A percentile compares a stretch with the other conserved stretches of the same genome.
These are phyloP conservation scores for Noctua comes DNA, from an alignment of 2,888 invertebrate genomes.

Conservation along the genomic window DNA sequence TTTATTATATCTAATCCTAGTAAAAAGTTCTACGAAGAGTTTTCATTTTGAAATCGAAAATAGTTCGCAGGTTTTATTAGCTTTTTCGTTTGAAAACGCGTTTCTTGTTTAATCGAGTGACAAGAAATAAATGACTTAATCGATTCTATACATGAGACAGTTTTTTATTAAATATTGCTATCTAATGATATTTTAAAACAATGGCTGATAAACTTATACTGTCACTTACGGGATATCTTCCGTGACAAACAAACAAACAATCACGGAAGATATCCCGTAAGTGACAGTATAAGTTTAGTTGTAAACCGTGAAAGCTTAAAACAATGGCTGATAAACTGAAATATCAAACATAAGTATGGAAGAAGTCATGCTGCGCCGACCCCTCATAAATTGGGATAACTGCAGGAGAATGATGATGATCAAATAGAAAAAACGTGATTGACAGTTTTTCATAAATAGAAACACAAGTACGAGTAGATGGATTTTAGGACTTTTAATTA, in stretches of 20 bases:
- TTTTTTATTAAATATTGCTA: constrained; percentile 19
- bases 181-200: constrained; percentile 26
- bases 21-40: constrained; percentile 34
- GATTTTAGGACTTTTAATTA: constrained; percentile 21
- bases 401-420: not conserved
- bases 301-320: too few relatives aligned
- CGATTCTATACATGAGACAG: constrained; percentile 35
- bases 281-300: too few relatives aligned
- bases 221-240: too few relatives aligned
- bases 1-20: constrained; percentile 53
- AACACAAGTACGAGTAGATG: constrained; percentile 24
- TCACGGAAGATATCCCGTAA: too few relatives aligned
- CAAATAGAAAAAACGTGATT: constrained; percentile 11
- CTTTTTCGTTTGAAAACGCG: constrained; percentile 38
- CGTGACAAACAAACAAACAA: too few relatives aligned
- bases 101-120: constrained; percentile 45
- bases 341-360: constrained; percentile 9
- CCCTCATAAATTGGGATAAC: not conserved
- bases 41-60: constrained; percentile 56
- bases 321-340: constrained; percentile 20
- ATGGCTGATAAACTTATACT: constrained; percentile 25
- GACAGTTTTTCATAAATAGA: not conserved
- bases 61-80: constrained; percentile 48
- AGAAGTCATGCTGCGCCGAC: not conserved
- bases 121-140: constrained; percentile 32